A percentile compares a stretch with the other conserved stretches of the same genome.
Conservation (phyloP, 2,888 invertebrate species). For the Salticus scenicus region DNA sequence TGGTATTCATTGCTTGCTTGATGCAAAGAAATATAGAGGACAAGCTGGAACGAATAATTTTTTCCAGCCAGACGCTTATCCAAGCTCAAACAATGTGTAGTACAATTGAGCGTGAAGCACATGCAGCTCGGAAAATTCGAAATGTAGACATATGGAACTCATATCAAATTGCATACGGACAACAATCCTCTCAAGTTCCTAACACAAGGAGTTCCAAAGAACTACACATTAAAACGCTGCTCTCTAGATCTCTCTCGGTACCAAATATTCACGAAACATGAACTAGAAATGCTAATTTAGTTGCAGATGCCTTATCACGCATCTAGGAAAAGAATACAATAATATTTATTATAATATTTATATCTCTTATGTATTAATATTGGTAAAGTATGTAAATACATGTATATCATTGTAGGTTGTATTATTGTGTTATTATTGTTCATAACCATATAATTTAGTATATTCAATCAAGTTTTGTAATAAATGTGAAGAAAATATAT, state of each 20-base stretch:
- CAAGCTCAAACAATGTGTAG: neutral
- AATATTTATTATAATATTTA: too few species aligned
- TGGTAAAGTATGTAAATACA: too few species aligned
- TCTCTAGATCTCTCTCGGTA: neutral
- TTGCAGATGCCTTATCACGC: neutral
- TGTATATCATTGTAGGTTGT: too few species aligned
- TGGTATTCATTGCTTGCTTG: neutral
- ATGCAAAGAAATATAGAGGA: neutral
- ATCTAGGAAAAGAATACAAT: neutral
- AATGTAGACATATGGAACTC: neutral
- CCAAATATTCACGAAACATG: neutral
- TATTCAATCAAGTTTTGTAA: too few species aligned
- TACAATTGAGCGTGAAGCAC: neutral
- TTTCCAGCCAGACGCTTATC: neutral
- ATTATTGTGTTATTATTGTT: too few species aligned
- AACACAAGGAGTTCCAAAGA: neutral
- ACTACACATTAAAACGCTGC: neutral
- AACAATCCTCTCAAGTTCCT: slow-evolving; percentile 22
- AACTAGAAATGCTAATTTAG: neutral
- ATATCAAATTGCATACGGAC: neutral
- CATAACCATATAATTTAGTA: too few species aligned
- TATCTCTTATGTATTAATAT: too few species aligned
- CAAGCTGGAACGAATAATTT: neutral
- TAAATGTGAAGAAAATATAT: too few species aligned
- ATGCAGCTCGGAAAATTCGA: neutral